Percentiles rank a stretch among this genome's conserved stretches.
These are phyloP conservation scores for Xanthia icteritia DNA, from an alignment of 2,888 invertebrate species.

Conservation along the genomic window DNA sequence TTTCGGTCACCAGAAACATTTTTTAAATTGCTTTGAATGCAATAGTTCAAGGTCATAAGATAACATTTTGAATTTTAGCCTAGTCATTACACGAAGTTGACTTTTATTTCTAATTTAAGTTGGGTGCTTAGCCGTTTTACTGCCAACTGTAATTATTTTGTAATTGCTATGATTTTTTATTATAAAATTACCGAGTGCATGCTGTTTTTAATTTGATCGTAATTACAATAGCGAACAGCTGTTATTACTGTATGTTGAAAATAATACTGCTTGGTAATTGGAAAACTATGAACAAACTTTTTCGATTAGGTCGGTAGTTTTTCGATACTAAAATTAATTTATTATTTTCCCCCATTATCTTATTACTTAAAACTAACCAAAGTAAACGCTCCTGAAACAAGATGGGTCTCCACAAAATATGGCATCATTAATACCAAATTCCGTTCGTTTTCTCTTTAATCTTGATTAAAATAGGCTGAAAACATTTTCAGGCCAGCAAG, in stretches of 20 bases:
- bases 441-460: conserved; percentile 68
- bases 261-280: neutral
- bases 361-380: conserved; percentile 38
- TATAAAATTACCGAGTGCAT: neutral
- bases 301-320: neutral
- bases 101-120: neutral
- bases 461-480: conserved; percentile 58
- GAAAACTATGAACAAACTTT: neutral
- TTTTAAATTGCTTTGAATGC: conserved; percentile 6
- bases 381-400: conserved; percentile 72
- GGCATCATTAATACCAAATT: conserved; percentile 80
- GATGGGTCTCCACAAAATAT: conserved; percentile 80
- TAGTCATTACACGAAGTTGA: neutral
- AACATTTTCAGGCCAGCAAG: conserved; percentile 41
- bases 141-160: conserved; percentile 11
- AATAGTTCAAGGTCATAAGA: conserved; percentile 3
- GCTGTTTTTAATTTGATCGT: neutral
- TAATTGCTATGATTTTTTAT: conserved; percentile 5
- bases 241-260: neutral
- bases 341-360: conserved; percentile 9
- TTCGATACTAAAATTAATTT: neutral
- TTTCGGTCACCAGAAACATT: conserved; percentile 6
- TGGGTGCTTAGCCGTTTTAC: conserved; percentile 9
- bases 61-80: neutral
- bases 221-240: neutral